Percentiles rank a stretch among this genome's conserved stretches.
Conservation (phyloP, 2,797 vertebrate species). For the Cyclopterus lumpus region DNA sequence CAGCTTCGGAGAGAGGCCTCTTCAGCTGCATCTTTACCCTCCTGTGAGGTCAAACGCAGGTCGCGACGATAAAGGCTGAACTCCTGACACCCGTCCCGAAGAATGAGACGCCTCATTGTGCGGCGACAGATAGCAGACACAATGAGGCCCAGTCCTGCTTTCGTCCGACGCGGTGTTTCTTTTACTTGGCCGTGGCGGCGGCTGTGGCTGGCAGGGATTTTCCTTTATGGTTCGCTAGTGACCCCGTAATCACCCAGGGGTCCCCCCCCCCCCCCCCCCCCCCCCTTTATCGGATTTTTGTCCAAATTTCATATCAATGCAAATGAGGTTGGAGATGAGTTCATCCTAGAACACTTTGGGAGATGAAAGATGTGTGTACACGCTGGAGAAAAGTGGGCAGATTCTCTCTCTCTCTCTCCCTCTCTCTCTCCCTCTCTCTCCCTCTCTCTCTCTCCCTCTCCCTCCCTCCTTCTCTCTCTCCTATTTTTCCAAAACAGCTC, state of each 20-base stretch:
- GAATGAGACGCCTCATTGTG: slow-evolving; percentile 77
- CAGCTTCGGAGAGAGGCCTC: slow-evolving; percentile 52
- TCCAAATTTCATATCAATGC: slow-evolving; percentile 74
- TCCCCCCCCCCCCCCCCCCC: slow-evolving; percentile 38
- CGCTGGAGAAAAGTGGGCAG: slow-evolving; percentile 22
- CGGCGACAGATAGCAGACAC: slow-evolving; percentile 75
- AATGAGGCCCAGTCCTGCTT: slow-evolving; percentile 66
- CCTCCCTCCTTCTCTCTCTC: slow-evolving; percentile 49
- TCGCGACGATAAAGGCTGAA: slow-evolving; percentile 77
- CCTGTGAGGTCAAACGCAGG: slow-evolving; percentile 74
- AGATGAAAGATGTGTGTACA: slow-evolving; percentile 46
- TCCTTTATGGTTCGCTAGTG: slow-evolving; percentile 70
- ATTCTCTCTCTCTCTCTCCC: slow-evolving; percentile 33
- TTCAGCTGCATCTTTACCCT: slow-evolving; percentile 68
- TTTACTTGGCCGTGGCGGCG: slow-evolving; percentile 38
- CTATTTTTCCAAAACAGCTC: slow-evolving; percentile 72
- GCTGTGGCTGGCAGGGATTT: slow-evolving; percentile 54
- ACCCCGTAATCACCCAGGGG: slow-evolving; percentile 59
- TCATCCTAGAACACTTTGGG: slow-evolving; percentile 57
- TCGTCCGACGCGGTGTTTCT: slow-evolving; percentile 54
- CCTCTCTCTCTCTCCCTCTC: slow-evolving; percentile 36
- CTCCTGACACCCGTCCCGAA: slow-evolving; percentile 75
- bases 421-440: slow-evolving; percentile 31
- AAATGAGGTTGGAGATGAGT: slow-evolving; percentile 65
- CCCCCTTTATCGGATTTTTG: slow-evolving; percentile 54